phyloP scores from a whole-genome alignment of 2,113 vertebrate species.

The Elephantulus edwardii region DNA sequence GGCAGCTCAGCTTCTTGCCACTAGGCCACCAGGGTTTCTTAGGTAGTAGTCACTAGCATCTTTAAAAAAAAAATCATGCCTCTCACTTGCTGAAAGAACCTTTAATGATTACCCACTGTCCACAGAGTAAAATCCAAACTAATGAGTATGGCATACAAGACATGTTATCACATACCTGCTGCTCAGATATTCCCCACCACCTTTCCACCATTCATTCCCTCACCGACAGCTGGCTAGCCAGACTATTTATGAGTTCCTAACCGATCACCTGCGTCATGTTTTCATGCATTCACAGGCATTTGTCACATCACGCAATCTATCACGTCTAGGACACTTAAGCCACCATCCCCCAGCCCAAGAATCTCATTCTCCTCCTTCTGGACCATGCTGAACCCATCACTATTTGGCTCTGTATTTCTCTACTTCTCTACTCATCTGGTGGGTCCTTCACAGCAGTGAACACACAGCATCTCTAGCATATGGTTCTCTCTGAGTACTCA shows the following conservation, averaged over 20 bases:
- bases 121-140: not conserved
- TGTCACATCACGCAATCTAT: not conserved
- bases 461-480: not conserved
- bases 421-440: not conserved
- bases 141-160: not conserved
- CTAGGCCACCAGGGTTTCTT: too few relatives aligned
- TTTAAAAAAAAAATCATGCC: too few relatives aligned
- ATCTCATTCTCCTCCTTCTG: not conserved
- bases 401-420: not conserved
- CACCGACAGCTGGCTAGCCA: not conserved
- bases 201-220: not conserved
- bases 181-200: not conserved
- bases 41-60: too few relatives aligned
- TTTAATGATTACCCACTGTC: not conserved
- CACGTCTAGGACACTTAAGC: not conserved
- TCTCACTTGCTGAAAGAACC: not conserved
- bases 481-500: not conserved
- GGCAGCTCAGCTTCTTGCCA: too few relatives aligned
- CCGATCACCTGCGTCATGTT: fast-evolving
- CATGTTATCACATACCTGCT: not conserved
- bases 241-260: too few relatives aligned
- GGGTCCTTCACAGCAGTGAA: not conserved
- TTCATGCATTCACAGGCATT: not conserved
- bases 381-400: not conserved
- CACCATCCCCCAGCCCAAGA: not conserved